Conservation (phyloP, 2,113 vertebrate genomes). For the Pyrgilauda ruficollis region DNA sequence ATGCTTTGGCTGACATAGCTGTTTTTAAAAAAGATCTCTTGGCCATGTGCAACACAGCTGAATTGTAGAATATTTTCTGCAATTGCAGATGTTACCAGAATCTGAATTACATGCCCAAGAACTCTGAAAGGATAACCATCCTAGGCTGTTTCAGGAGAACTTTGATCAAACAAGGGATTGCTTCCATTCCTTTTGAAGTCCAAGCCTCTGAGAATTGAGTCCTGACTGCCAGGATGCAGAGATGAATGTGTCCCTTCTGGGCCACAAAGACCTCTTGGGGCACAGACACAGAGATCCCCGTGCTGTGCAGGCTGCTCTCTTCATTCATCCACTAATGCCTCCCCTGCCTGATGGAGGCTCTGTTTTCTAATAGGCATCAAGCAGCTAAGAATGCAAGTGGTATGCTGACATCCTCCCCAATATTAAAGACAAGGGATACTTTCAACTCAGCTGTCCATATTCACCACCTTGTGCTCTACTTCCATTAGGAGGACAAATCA, state of each 20-base stretch:
- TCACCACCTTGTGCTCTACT: neutral
- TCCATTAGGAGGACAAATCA: neutral
- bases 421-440: neutral
- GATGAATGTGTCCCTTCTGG: accelerated
- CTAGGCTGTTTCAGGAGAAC: neutral
- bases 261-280: neutral
- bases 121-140: neutral
- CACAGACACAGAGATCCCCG: accelerated
- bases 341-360: neutral
- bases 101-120: neutral
- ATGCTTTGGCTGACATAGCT: neutral
- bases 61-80: neutral
- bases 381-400: neutral
- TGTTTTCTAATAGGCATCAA: neutral
- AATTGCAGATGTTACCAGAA: neutral
- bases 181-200: neutral
- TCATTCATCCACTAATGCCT: neutral
- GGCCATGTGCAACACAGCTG: neutral
- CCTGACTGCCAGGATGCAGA: accelerated
- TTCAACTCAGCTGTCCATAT: neutral
- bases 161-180: neutral
- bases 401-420: neutral
- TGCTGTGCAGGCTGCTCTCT: neutral
- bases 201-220: neutral
- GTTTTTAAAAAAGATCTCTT: neutral